Evolutionary conservation across 1,140 invertebrate genomes (phyloP), one percentile per base, ranked within the genome.

Genomic region (Dreissena polymorpha): DNA sequence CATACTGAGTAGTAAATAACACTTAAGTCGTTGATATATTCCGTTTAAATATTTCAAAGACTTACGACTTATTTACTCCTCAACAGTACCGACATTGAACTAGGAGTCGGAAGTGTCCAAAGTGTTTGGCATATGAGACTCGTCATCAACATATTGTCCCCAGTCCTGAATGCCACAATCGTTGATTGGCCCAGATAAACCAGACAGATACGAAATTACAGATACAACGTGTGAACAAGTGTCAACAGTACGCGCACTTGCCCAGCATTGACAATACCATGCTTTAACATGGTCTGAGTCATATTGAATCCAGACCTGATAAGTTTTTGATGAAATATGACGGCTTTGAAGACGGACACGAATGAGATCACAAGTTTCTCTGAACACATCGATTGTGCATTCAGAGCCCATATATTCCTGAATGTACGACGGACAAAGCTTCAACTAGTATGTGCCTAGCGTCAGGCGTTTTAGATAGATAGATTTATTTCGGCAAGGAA

Each of bases 171-270:
- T 60, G 27, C 27, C 49, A 27, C 0, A 64, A 25, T 39, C 27
- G 18, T 80, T 71, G 7, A 21, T 60, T 14, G n/a, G 14, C 39
- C 63, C 16, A 16, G 29, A 76, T 14, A 72, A 65, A 64, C 55
- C 65, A 50, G 68, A 21, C 14, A 85, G n/a, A 55, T 81, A 82
- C 78, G 77, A 81, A 6, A 85, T 21, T 39, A 81, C 49, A 16
- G 84, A 49, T 21, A 57, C 55, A 8, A 81, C n/a, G 64, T 85
- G 77, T 12, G 71, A 29, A 57, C 72, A 85, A 18, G 81, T 50
- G 13, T 72, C 53, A 14, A 85, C 84, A 29, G 72, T 68, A 39
- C 73, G 57, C 12, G 77, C 72, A 14, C 55, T 71, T 27, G 71
- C 23, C 10, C 51, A 53, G 55, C 77, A 81, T 60, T 76, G 76